A percentile compares a stretch with the other conserved stretches of the same genome.
These are phyloP conservation scores for Barnardius zonarius DNA, from an alignment of 2,113 vertebrate species.

Conservation along the genomic window DNA sequence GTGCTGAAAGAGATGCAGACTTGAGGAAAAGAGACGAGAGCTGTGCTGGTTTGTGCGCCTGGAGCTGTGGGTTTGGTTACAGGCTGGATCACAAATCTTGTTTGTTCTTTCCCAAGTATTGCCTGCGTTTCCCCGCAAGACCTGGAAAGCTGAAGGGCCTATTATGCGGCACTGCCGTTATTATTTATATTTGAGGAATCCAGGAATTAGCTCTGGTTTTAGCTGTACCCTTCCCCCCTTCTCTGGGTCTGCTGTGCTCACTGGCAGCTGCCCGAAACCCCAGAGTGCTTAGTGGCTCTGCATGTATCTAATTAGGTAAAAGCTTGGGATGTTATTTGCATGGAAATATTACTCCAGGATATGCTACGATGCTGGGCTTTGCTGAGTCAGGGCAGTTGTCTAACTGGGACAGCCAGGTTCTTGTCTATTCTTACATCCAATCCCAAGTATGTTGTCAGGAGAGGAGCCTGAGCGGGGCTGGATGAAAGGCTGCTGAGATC, in stretches of 20 bases:
- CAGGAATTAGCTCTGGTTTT: slow-evolving; percentile 38
- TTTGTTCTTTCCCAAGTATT: background rate
- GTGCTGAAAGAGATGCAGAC: background rate
- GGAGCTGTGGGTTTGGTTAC: background rate
- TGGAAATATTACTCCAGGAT: slow-evolving; percentile 36
- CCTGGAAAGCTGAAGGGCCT: slow-evolving; percentile 27
- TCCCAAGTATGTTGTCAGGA: background rate
- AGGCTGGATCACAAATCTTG: background rate
- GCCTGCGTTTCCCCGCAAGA: background rate
- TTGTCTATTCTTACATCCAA: background rate
- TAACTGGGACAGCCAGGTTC: background rate
- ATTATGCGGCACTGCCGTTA: background rate
- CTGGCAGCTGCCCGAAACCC: slow-evolving; percentile 51
- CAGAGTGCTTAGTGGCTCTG: background rate
- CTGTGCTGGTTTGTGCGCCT: background rate
- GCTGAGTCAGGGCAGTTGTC: slow-evolving; percentile 37
- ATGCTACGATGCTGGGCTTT: background rate
- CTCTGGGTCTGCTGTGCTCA: background rate
- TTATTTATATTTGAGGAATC: slow-evolving; percentile 58
- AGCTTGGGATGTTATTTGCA: background rate
- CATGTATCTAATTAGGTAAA: slow-evolving; percentile 41
- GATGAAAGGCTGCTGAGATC: background rate
- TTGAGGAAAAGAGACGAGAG: background rate
- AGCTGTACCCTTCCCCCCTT: slow-evolving; percentile 47
- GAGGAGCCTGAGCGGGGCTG: background rate